Evolutionary conservation across 2,888 invertebrate species (phyloP).

Genomic region (Sceliomorpha sp.): DNA sequence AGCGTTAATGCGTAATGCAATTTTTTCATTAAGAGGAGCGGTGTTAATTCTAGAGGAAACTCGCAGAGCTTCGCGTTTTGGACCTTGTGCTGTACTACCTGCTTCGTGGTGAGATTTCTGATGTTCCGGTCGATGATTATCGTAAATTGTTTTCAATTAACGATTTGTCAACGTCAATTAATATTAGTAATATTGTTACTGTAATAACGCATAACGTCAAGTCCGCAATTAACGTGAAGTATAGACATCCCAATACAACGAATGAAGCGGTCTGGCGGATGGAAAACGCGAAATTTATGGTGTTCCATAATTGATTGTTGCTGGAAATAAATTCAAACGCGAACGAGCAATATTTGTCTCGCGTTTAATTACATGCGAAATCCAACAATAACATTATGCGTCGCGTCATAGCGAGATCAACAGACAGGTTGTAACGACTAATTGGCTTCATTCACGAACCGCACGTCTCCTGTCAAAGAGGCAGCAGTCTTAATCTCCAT

Average conservation of each 20-base stretch:
- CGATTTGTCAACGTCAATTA: neutral
- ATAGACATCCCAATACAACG: too few relatives aligned
- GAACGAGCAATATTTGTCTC: constrained; percentile 22
- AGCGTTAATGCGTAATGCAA: constrained; percentile 4
- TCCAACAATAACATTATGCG: constrained; percentile 42
- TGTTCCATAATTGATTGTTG: neutral
- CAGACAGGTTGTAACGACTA: constrained; percentile 33
- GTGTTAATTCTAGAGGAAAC: too few relatives aligned
- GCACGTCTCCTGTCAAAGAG: constrained; percentile 44
- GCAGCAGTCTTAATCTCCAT: constrained; percentile 41
- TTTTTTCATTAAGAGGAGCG: neutral
- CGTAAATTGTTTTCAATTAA: too few relatives aligned
- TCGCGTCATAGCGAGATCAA: constrained; percentile 40
- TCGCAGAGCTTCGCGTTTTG: neutral
- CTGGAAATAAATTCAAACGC: neutral
- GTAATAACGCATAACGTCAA: neutral
- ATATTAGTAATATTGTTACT: neutral
- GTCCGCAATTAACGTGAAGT: too few relatives aligned
- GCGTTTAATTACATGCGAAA: constrained; percentile 29
- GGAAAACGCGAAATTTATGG: neutral
- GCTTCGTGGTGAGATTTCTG: too few relatives aligned
- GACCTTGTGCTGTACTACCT: too few relatives aligned
- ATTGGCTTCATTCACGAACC: constrained; percentile 47
- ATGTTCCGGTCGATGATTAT: too few relatives aligned
- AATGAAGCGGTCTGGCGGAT: too few relatives aligned